Evolutionary conservation across 2,888 invertebrate species (phyloP).

Genomic region (Phalangium opilio): DNA sequence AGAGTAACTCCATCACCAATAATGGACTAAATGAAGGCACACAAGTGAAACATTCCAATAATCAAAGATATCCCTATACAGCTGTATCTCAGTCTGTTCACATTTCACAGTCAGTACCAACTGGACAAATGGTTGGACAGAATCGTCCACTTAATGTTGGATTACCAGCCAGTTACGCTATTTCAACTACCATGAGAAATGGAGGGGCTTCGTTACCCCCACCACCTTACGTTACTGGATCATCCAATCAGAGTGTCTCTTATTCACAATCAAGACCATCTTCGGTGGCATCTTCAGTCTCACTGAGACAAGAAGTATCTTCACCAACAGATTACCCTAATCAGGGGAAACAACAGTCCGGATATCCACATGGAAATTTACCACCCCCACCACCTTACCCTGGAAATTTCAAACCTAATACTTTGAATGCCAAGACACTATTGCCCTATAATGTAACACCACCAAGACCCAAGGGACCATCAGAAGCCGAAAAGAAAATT

Average conservation of each 20-base stretch:
- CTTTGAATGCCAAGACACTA: constrained; percentile 30
- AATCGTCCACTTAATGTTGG: too few relatives aligned
- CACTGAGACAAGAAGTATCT: constrained; percentile 22
- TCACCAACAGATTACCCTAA: constrained; percentile 14
- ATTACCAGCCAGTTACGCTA: too few relatives aligned
- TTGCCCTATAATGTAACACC: constrained; percentile 77
- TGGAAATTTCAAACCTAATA: constrained; percentile 16
- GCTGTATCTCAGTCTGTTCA: too few relatives aligned
- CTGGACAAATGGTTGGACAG: too few relatives aligned
- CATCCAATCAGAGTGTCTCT: neutral
- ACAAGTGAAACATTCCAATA: too few relatives aligned
- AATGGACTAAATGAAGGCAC: too few relatives aligned
- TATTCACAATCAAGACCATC: constrained; percentile 17
- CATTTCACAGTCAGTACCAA: too few relatives aligned
- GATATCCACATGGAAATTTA: neutral
- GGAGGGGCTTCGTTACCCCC: neutral
- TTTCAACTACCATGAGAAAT: too few relatives aligned
- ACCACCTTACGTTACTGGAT: neutral
- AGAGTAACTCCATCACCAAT: too few relatives aligned
- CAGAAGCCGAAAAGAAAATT: constrained; percentile 78
- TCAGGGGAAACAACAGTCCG: constrained; percentile 23
- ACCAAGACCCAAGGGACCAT: constrained; percentile 65
- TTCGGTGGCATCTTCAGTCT: constrained; percentile 23
- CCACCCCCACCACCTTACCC: constrained; percentile 22
- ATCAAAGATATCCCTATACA: too few relatives aligned